Base-by-base conservation (phyloP, 2,888 invertebrate species). In the Salticus scenicus region DNA sequence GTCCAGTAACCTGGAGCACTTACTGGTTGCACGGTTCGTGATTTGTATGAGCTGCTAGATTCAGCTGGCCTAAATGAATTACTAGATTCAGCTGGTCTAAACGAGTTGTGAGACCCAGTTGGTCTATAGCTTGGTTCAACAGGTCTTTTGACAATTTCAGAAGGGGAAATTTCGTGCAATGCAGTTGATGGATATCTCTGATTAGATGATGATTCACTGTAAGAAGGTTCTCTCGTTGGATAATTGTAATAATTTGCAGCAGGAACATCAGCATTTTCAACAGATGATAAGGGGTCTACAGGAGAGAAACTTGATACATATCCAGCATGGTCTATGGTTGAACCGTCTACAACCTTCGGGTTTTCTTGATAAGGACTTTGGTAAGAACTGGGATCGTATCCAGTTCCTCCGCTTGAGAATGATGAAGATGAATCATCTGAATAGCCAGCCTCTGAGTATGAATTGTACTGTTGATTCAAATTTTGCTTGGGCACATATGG, bases 101-200 rank as follows among this genome's bases (percentile, higher is more conserved):
- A n/a, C n/a, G n/a, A n/a, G n/a, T n/a, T n/a, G n/a, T n/a, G n/a
- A n/a, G n/a, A n/a, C n/a, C n/a, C n/a, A n/a, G n/a, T n/a, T n/a
- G n/a, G n/a, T n/a, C n/a, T n/a, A n/a, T n/a, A n/a, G 57, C 20
- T 57, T 8, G 24, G 5, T 24, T 57, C 57, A 4, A 24, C 1
- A 24, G 57, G 57, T 57, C 24, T 57, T 24, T 57, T 57, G 20
- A 57, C 24, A 12, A 5, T 17, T 24, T 57, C 57, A n/a, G 57
- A 75, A 17, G 82, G 82, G 0, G 75, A 82, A 14, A 82, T 82
- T 71, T 82, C 75, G 17, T 70, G 82, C 42, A 82, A 24, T 10
- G 41, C 82, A 1, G 75, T 42, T 10, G 70, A 27, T 1, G 57
- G 57, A 24, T 24, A 57, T 5, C 57, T 20, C n/a, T n/a, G n/a